Evolutionary conservation across 2,888 invertebrate species (phyloP), one percentile per base, ranked within the genome.

Genomic region (Spisula solida): DNA sequence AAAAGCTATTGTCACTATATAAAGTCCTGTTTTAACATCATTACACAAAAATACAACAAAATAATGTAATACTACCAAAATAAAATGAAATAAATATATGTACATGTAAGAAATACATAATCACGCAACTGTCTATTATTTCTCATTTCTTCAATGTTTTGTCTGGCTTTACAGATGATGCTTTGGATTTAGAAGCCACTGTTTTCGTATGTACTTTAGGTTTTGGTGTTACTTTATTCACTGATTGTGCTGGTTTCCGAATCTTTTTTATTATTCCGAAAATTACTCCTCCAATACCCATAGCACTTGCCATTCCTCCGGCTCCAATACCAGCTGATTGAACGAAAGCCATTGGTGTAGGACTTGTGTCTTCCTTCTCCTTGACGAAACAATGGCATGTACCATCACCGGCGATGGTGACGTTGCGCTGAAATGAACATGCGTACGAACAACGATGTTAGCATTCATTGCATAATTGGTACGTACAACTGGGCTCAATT

Each of bases 281-380:
- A 75, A 75, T 31, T 1, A 18, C 75, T 12, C 75, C 75, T 75
- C 75, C 75, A 34, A 75, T 75, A 6, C 75, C 75, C 75, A 75
- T 75, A 75, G 75, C 75, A 75, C 75, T 75, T 14, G 75, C 75
- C 75, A 75, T 75, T 16, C 75, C 75, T 75, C 75, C 75, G 1
- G 75, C 75, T 10, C 75, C 75, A 14, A 31, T 31, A 25, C 75
- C 75, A 0, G 34, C 75, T 34, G 75, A 75, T 75, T 75, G 5
- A 31, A 75, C 75, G 14, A 75, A 25, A 18, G 75, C 75, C 34
- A 75, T 75, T 34, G 31, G 10, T 34, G n/a, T 25, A 31, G 34
- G 16, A 31, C 31, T 34, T 18, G 31, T 31, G 31, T 31, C 31
- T 34, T 75, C 75, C 31, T 75, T 75, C 34, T 75, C 75, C 34